These are phyloP conservation scores for Labroides dimidiatus DNA, from an alignment of 2,797 vertebrate species.

Conservation along the genomic window DNA sequence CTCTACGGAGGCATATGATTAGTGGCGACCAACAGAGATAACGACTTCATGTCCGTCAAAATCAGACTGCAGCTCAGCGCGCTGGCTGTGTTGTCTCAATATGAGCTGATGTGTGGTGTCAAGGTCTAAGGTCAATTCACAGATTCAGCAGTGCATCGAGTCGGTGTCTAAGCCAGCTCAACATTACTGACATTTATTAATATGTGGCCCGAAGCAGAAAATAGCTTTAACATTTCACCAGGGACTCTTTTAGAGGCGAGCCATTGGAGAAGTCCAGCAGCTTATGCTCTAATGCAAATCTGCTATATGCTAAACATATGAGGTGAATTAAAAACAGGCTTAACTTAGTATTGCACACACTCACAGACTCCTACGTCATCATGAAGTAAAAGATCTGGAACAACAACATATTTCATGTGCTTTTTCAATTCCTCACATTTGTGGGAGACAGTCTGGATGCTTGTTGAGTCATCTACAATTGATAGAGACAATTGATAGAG, in stretches of 20 bases:
- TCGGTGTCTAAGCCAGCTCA: constrained; percentile 70
- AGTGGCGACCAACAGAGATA: constrained; percentile 74
- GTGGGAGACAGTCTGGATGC: constrained; percentile 30
- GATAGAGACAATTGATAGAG: constrained; percentile 60
- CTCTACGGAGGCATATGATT: constrained; percentile 65
- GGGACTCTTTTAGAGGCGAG: constrained; percentile 56
- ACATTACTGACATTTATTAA: constrained; percentile 80
- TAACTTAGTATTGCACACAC: constrained; percentile 31
- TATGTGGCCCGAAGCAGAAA: constrained; percentile 72
- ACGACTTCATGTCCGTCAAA: constrained; percentile 79
- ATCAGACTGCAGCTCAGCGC: constrained; percentile 72
- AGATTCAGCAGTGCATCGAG: constrained; percentile 78
- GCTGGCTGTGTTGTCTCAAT: constrained; percentile 73
- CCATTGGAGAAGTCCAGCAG: constrained; percentile 43
- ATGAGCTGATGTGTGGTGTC: constrained; percentile 76
- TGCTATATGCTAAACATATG: constrained; percentile 18
- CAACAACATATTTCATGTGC: constrained; percentile 6
- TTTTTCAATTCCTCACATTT: constrained; percentile 43
- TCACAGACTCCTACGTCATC: constrained; percentile 10
- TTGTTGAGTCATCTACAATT: constrained; percentile 60
- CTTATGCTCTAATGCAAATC: constrained; percentile 49
- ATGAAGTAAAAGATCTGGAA: constrained; percentile 29
- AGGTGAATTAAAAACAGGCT: constrained; percentile 45
- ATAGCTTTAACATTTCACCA: constrained; percentile 62
- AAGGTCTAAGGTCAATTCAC: constrained; percentile 78